phyloP scores from a whole-genome alignment of 2,888 invertebrate species.

The Dicranocentrus wangi region DNA sequence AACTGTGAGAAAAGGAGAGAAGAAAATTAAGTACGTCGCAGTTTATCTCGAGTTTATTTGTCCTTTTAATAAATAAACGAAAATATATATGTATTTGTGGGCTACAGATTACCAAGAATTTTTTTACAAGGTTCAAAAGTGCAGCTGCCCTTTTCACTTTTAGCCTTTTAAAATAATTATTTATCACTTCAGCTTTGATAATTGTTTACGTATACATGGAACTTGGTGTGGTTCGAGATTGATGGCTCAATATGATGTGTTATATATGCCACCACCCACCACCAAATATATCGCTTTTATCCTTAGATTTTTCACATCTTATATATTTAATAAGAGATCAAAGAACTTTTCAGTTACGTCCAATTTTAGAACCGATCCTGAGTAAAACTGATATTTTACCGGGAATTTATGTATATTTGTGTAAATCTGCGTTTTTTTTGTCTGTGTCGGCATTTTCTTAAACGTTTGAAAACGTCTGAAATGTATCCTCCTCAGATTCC shows the following conservation, averaged over 20 bases:
- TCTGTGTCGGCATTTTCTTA: slow-evolving; percentile 46
- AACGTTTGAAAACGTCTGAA: slow-evolving; percentile 29
- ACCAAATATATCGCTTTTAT: no score
- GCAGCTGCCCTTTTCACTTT: slow-evolving; percentile 39
- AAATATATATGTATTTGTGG: no score
- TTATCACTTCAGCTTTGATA: slow-evolving; percentile 29
- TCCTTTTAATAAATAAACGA: slow-evolving; percentile 45
- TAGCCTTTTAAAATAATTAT: no score
- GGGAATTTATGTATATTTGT: not conserved
- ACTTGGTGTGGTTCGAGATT: no score
- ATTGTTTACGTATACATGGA: not conserved
- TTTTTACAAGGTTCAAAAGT: not conserved
- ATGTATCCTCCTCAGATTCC: slow-evolving; percentile 26
- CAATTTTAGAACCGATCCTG: no score
- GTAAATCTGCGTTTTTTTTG: slow-evolving; percentile 11
- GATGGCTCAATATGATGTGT: no score
- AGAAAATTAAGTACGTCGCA: slow-evolving; percentile 41
- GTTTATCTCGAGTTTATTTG: slow-evolving; percentile 26
- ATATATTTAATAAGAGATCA: no score
- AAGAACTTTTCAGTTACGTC: no score
- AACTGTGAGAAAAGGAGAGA: slow-evolving; percentile 60
- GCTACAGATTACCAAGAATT: slow-evolving; percentile 4
- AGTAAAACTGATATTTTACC: no score
- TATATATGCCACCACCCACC: no score
- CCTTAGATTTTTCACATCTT: no score